These are phyloP conservation scores for Sphaeramia orbicularis DNA, from an alignment of 2,797 vertebrate species.

Conservation along the genomic window DNA sequence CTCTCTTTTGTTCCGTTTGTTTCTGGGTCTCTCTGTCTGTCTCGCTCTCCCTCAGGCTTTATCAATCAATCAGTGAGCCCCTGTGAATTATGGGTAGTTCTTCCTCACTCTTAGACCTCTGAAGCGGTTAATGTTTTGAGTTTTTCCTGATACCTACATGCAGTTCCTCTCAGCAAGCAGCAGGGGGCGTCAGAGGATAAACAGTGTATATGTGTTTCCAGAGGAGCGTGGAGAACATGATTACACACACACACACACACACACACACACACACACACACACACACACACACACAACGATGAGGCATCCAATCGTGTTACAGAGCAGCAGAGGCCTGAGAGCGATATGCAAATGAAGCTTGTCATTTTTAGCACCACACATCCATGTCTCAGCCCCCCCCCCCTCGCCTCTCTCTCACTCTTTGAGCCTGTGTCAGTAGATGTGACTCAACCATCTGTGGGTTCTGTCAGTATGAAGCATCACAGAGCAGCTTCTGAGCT, in stretches of 20 bases:
- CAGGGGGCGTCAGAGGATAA: slow-evolving; percentile 59
- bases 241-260: slow-evolving; percentile 53
- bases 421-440: slow-evolving; percentile 25
- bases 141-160: slow-evolving; percentile 12
- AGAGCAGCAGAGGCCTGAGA: slow-evolving; percentile 52
- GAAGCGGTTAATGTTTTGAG: background rate
- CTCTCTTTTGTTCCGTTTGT: slow-evolving; percentile 39
- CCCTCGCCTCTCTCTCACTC: slow-evolving; percentile 14
- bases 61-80: slow-evolving; percentile 53
- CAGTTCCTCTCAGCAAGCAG: slow-evolving; percentile 27
- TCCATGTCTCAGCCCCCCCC: background rate
- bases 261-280: slow-evolving; percentile 20
- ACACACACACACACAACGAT: slow-evolving; percentile 17
- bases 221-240: slow-evolving; percentile 55
- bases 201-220: slow-evolving; percentile 21
- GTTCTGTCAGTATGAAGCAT: slow-evolving; percentile 1
- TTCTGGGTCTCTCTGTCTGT: slow-evolving; percentile 49
- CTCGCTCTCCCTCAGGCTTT: slow-evolving; percentile 39
- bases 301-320: slow-evolving; percentile 56
- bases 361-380: slow-evolving; percentile 59
- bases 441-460: slow-evolving; percentile 37
- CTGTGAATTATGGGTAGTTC: slow-evolving; percentile 49
- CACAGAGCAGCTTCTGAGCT: background rate
- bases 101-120: background rate
- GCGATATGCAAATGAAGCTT: slow-evolving; percentile 68